Base-by-base conservation (phyloP, 2,888 invertebrate genomes). In the Argynnis bischoffii region DNA sequence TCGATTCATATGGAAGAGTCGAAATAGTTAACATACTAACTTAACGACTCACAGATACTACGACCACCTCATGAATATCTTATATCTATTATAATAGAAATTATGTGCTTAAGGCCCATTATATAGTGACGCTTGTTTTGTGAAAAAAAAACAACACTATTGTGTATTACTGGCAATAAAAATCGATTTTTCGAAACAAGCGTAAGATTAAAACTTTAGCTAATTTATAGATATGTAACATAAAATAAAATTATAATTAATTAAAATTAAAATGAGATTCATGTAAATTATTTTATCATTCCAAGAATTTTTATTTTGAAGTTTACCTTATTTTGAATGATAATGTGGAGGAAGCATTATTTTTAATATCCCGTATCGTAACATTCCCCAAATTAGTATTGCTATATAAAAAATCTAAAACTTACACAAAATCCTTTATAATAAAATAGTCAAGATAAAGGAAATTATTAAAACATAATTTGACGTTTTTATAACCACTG, bases 1-100 rank as follows among this genome's bases (percentile, higher is more conserved):
- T 78, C 83, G 73, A 89, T 89, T 87, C 80, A 78, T 87, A 86
- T 88, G 84, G 80, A 67, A 50, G 51, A 41, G 51, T 35, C 35
- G 66, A 64, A 74, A 65, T 65, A 63, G 69, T 66, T 71, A 72
- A 66, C 70, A 71, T 71, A 66, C 66, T 55, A 63, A 53, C 55
- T 61, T 61, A 61, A 71, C 66, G 53, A 69, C 63, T 50, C 35
- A 31, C 21, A 11, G 55, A 50, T 60, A 47, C 60, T 55, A 64
- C 3, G 48, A 63, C 53, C 3, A 46, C 41, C 55, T 66, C 72
- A 72, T 69, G 72, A 72, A 70, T 72, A 69, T 48, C 55, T 72
- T 67, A 72, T 54, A 47, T 31, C 11, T 59, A 26, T 59, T 48
- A 48, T 51, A 48, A 69, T 55, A 59, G 63, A 65, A 67, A 64